Percentiles rank a stretch among this genome's conserved stretches.
These are phyloP conservation scores for Drosophila lacteicornis DNA, from an alignment of 1,140 invertebrate genomes.

Conservation along the genomic window DNA sequence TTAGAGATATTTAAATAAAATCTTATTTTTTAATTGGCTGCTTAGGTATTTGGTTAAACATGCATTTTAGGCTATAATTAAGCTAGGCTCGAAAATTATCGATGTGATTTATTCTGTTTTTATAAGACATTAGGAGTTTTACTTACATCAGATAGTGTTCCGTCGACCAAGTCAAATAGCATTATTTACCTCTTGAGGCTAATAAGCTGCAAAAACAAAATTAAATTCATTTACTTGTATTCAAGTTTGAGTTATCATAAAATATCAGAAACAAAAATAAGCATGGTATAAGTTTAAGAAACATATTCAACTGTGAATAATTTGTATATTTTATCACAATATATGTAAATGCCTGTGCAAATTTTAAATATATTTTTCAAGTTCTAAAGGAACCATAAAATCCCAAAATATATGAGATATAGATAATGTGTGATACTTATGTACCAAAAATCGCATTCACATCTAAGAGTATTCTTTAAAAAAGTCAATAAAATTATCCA, in stretches of 20 bases:
- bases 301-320: neutral
- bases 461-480: neutral
- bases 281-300: too few species aligned
- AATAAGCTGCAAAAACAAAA: slow-evolving; percentile 24
- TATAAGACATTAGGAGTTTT: neutral
- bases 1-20: slow-evolving; percentile 18
- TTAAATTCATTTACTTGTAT: neutral
- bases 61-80: slow-evolving; percentile 40
- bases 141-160: slow-evolving; percentile 35
- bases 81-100: slow-evolving; percentile 36
- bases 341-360: neutral
- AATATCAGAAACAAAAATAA: neutral
- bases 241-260: neutral
- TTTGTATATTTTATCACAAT: neutral
- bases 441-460: neutral
- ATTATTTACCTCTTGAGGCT: slow-evolving; percentile 36
- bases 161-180: slow-evolving; percentile 40
- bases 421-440: neutral
- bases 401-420: slow-evolving; percentile 4
- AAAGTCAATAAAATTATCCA: slow-evolving; percentile 4
- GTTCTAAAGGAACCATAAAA: slow-evolving; percentile 1
- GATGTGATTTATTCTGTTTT: slow-evolving; percentile 5
- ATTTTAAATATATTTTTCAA: neutral
- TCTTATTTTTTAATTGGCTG: slow-evolving; percentile 34
- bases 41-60: slow-evolving; percentile 38